A percentile compares a stretch with the other conserved stretches of the same genome.
Conservation (phyloP, 2,797 vertebrate species). For the Vireo griseus region DNA sequence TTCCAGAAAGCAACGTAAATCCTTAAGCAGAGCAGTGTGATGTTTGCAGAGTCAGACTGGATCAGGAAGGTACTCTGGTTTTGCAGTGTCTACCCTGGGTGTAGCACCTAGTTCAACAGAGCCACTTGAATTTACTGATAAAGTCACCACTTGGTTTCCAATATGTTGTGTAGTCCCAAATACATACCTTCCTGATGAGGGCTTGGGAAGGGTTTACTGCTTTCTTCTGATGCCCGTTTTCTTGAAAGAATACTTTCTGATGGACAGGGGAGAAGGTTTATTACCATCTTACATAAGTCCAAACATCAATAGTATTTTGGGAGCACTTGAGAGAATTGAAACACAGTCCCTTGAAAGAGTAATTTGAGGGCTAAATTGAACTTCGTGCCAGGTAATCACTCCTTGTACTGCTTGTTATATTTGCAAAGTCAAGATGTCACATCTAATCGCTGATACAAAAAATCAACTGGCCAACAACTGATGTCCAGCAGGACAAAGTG, state of each 20-base stretch:
- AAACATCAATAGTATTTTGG: fast-evolving
- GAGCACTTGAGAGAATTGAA: not conserved
- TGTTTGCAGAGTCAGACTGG: not conserved
- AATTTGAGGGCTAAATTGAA: not conserved
- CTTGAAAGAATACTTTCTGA: not conserved
- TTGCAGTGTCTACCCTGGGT: not conserved
- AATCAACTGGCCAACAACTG: fast-evolving
- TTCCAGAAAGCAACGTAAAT: not conserved
- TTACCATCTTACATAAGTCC: fast-evolving
- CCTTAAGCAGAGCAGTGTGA: not conserved
- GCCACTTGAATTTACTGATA: not conserved
- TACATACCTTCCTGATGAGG: not conserved
- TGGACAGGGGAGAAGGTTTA: not conserved
- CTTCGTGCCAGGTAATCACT: not conserved
- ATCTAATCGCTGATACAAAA: not conserved
- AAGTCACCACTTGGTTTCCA: not conserved
- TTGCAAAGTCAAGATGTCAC: not conserved
- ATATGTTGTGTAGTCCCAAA: not conserved
- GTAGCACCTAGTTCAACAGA: not conserved
- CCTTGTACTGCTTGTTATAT: not conserved
- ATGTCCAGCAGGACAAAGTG: not conserved
- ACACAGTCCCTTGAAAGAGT: not conserved
- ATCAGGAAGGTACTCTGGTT: not conserved
- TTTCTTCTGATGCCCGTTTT: not conserved
- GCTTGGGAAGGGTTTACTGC: not conserved